These are phyloP conservation scores for Uria aalge DNA, from an alignment of 2,113 vertebrate species.

Conservation along the genomic window DNA sequence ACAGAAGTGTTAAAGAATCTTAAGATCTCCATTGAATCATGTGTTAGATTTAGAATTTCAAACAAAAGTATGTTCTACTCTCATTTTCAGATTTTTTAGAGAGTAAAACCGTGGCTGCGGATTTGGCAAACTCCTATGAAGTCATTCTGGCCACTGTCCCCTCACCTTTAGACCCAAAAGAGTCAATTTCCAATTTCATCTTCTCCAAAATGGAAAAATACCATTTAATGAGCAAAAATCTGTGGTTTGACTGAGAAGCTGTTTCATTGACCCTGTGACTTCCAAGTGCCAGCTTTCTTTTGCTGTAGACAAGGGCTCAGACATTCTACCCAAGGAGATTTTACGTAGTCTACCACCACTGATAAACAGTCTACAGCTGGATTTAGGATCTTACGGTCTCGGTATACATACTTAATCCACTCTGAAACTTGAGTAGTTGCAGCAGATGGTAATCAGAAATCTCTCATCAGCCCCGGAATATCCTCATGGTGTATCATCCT, in stretches of 20 bases:
- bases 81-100: neutral
- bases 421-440: slow-evolving; percentile 31
- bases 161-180: neutral
- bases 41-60: neutral
- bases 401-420: slow-evolving; percentile 11
- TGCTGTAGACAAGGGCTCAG: neutral
- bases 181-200: neutral
- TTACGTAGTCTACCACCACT: neutral
- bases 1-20: neutral
- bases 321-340: neutral
- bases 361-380: slow-evolving; percentile 18
- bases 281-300: neutral
- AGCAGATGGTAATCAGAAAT: slow-evolving; percentile 58
- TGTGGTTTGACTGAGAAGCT: neutral
- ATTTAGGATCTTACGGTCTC: slow-evolving; percentile 3
- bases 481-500: neutral
- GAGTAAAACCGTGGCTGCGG: neutral
- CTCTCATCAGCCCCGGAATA: slow-evolving; percentile 30
- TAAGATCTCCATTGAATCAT: neutral
- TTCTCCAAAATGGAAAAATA: neutral
- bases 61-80: neutral
- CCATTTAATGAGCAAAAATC: neutral
- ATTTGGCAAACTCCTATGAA: neutral
- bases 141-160: neutral
- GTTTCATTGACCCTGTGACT: neutral